phyloP scores from a whole-genome alignment of 2,888 invertebrate genomes.

The Sarcophaga variegata region DNA sequence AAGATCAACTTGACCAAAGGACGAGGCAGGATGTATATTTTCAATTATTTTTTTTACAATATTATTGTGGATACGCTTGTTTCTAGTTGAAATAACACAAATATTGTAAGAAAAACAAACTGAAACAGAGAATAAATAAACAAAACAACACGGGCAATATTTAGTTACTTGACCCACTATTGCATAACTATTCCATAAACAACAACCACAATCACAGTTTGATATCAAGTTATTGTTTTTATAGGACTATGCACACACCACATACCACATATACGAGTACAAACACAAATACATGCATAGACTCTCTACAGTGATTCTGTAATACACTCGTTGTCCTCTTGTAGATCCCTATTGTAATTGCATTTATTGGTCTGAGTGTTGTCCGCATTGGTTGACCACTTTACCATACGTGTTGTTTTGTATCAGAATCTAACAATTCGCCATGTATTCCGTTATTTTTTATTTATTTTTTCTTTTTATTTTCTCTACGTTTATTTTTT shows the following conservation, averaged over 20 bases:
- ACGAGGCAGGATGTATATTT: no score
- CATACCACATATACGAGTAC: background rate
- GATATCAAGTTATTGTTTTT: slow-evolving; percentile 5
- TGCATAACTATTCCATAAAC: background rate
- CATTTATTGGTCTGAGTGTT: slow-evolving; percentile 47
- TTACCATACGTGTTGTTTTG: slow-evolving; percentile 57
- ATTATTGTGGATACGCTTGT: no score
- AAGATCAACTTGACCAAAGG: no score
- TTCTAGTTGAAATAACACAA: background rate
- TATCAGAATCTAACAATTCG: slow-evolving; percentile 2
- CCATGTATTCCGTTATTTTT: background rate
- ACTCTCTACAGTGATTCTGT: background rate
- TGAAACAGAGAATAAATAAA: no score
- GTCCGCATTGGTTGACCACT: slow-evolving; percentile 66
- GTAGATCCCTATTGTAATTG: slow-evolving; percentile 49
- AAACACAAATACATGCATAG: background rate
- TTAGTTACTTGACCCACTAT: slow-evolving; percentile 48
- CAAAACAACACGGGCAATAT: slow-evolving; percentile 37
- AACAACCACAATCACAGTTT: slow-evolving; percentile 40
- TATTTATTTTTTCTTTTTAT: background rate
- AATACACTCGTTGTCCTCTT: background rate
- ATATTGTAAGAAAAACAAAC: background rate
- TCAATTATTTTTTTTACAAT: no score
- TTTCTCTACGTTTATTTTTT: background rate
- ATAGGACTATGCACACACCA: background rate